phyloP scores from a whole-genome alignment of 2,888 invertebrate species.

The Eretmocerus hayati region DNA sequence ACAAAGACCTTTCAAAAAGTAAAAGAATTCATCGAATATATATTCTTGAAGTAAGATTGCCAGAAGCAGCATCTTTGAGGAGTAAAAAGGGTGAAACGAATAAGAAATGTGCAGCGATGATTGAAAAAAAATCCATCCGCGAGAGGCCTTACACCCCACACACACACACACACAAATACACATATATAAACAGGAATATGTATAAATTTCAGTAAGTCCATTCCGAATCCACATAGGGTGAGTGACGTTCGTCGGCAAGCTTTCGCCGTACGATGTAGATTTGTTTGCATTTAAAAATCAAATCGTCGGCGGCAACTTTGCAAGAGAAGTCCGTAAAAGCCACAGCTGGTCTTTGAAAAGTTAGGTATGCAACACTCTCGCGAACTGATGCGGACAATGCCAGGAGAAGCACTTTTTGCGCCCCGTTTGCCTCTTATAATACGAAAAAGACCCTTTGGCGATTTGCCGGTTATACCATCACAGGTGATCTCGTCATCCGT shows the following conservation, averaged over 20 bases:
- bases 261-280: conserved; percentile 46
- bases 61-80: background rate
- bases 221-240: conserved; percentile 12
- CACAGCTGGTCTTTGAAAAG: background rate
- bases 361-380: too few relatives aligned
- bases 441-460: conserved; percentile 13
- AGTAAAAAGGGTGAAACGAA: background rate
- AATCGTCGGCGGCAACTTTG: conserved; percentile 30
- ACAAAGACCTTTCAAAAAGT: too few relatives aligned
- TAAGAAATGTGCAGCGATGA: conserved; percentile 24
- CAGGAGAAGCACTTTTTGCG: conserved; percentile 44
- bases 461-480: conserved; percentile 9
- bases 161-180: too few relatives aligned
- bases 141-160: too few relatives aligned
- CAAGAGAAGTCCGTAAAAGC: conserved; percentile 2
- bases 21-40: background rate
- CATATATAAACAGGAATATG: too few relatives aligned
- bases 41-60: too few relatives aligned
- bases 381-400: conserved; percentile 43
- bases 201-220: conserved; percentile 6
- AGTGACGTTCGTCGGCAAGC: conserved; percentile 40
- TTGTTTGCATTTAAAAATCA: conserved; percentile 48
- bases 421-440: conserved; percentile 39
- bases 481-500: conserved; percentile 21
- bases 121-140: conserved; percentile 30